Base-by-base conservation (phyloP, 2,888 invertebrate genomes). In the Emmelina monodactyla region DNA sequence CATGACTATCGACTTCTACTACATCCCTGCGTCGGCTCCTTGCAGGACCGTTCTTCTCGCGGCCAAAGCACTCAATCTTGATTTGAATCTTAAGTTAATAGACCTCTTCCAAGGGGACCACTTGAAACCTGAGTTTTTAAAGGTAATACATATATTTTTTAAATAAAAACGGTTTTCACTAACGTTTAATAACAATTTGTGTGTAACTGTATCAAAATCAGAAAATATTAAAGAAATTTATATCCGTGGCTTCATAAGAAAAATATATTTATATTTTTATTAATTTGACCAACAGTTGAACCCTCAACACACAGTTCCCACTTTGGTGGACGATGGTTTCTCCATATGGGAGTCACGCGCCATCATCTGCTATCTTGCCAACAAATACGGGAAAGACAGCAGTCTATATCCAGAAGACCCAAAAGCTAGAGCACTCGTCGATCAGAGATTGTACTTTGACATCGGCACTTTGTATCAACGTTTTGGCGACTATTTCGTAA, bases 341-440 rank as follows among this genome's bases (percentile, higher is more conserved):
- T 60, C 82, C 1, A 61, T 94, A n/a, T 89, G 88, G 84, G 93
- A 94, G 71, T 92, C 92, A 33, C 87, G 91, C 14, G 87, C 91
- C 32, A 92, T 92, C 51, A 80, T 85, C 58, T 73, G 83, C 6
- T 94, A 94, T 61, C 76, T 94, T 49, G 86, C 83, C n/a, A 86
- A 85, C 58, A 86, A 88, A 52, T 92, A 92, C 53, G 91, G 86
- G 14, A 87, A 86, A 52, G 84, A 86, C 46, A 87, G 86, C 49
- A 68, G 81, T 0, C 65, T 92, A 22, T 88, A 87, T 58, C 92
- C 93, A 2, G 85, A 83, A 46, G 89, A 91, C 50, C 83, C 87
- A 7, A 82, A 86, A 51, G 82, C 83, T 44, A 83, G 90, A 29
- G 92, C 88, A 0, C 14, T 86, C 0, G 86, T 94, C 11, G 90